Percentiles rank a stretch among this genome's conserved stretches.
Conservation (phyloP, 2,888 invertebrate genomes). For the Catonia carolina region DNA sequence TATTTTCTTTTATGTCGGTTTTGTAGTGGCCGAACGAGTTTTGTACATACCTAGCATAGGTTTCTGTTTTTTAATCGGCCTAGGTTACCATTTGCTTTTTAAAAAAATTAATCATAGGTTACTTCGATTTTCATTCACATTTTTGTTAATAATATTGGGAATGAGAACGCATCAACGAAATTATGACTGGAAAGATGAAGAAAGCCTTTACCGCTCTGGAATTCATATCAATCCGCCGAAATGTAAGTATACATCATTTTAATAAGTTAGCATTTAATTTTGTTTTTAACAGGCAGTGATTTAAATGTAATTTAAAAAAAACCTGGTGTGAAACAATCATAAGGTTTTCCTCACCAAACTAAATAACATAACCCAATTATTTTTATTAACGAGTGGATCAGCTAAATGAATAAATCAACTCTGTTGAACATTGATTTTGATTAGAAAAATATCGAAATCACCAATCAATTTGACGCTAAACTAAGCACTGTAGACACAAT, state of each 20-base stretch:
- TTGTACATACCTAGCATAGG: slow-evolving; percentile 95
- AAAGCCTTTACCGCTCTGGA: slow-evolving; percentile 85
- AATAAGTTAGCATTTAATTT: no score
- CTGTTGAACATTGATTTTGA: no score
- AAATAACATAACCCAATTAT: no score
- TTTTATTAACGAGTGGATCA: no score
- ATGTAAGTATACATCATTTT: slow-evolving; percentile 66
- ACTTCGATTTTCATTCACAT: slow-evolving; percentile 44
- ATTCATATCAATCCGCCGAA: slow-evolving; percentile 93
- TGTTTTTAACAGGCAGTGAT: no score
- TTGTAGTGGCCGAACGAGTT: slow-evolving; percentile 94
- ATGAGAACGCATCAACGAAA: slow-evolving; percentile 75
- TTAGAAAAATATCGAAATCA: no score
- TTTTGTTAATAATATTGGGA: slow-evolving; percentile 60
- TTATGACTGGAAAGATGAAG: slow-evolving; percentile 88
- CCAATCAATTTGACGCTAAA: no score
- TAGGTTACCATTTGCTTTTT: slow-evolving; percentile 52
- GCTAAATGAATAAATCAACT: no score
- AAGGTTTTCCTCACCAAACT: no score
- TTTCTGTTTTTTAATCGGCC: slow-evolving; percentile 79
- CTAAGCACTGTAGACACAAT: no score
- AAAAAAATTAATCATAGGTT: not conserved
- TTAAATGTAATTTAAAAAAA: no score
- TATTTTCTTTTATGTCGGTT: slow-evolving; percentile 95
- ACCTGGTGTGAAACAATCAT: no score